Base-by-base conservation (phyloP, 2,888 invertebrate species). In the Hirudinaria manillensis region DNA sequence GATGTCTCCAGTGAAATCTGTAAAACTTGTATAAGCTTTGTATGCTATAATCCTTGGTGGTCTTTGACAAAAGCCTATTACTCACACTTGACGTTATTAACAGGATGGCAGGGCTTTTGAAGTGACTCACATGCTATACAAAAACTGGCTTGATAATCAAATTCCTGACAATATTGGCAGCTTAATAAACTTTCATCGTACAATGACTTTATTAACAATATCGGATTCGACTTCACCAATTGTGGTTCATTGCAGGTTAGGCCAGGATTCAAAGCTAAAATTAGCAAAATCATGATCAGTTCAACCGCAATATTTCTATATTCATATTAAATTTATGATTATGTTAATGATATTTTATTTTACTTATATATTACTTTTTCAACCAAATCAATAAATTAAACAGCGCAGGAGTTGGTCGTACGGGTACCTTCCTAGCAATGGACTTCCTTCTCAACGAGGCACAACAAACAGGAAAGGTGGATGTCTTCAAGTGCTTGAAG, bases 331-430 rank as follows among this genome's bases (percentile, higher is more conserved):
- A 10, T 38, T 38, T 6, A 38, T 38, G 10, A 38, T 38, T 38
- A 38, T 10, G 10, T 38, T 6, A 38, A 61, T 10, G 38, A 38
- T 38, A 6, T 3, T 38, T 38, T 6, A 38, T 38, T 38, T 38
- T 38, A 6, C 4, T 38, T 6, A 38, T 38, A 38, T 38, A 3
- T 10, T 38, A 6, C 38, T 6, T 6, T 38, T 38, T 6, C 38
- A 38, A 38, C 3, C 38, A 38, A 38, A 38, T 38, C 38, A 3
- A 10, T 38, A 38, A 3, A 21, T 68, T 13, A 27, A 34, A 21
- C 51, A 76, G 76, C n/a, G 72, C 72, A 45, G 76, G 76, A 29
- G 72, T 61, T 3, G 76, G 72, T 24, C 65, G 76, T n/a, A 76
- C 72, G 7, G 76, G 76, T 21, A 70, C 72, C 29, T 76, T 76